Base-by-base conservation (phyloP, 2,888 invertebrate genomes). In the Rapana venosa region DNA sequence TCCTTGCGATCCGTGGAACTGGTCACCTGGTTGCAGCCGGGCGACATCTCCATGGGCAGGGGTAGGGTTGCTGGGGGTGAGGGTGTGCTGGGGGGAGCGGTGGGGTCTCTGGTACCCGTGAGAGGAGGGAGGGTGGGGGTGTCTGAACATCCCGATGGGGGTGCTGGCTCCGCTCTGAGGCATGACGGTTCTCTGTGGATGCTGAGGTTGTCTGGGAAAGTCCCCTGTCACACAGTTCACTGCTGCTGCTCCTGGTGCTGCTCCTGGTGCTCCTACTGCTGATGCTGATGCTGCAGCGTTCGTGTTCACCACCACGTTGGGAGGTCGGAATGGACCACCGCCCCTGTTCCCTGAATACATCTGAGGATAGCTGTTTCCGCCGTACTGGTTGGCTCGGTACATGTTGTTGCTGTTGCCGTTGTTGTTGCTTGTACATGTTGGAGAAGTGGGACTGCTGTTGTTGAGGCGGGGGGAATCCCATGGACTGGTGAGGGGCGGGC, bases 1-100 rank as follows among this genome's bases (percentile, higher is more conserved):
- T 95, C 94, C 70, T 93, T 93, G 85, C 94, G 92, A 91, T 96
- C 96, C 1, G 96, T 96, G 56, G 96, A 96, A 91, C 96, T 96
- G 17, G 95, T 95, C 8, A 96, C 96, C 90, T 95, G 95, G 92
- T 95, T 95, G 92, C 95, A 95, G 35, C 95, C 94, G 0, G 96
- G 96, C 0, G 95, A 95, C 94, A 95, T 94, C 91, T 95, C 95
- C 91, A 95, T 91, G 47, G 91, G 84, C 93, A 93, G 87, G 94
- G 94, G 81, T 92, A 93, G 70, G 81, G 81, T 20, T 77, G 88
- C 26, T 70, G 90, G 35, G 74, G 56, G 85, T 87, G 84, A 47
- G 81, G 81, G 81, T 26, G 26, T 83, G 81, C 22, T 83, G 81
- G 81, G 81, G 81, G 17, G 32, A 79, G 26, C 32, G 87, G 20